These are phyloP conservation scores for Brachionus calyciflorus DNA, from an alignment of 1,140 invertebrate genomes.

Conservation along the genomic window DNA sequence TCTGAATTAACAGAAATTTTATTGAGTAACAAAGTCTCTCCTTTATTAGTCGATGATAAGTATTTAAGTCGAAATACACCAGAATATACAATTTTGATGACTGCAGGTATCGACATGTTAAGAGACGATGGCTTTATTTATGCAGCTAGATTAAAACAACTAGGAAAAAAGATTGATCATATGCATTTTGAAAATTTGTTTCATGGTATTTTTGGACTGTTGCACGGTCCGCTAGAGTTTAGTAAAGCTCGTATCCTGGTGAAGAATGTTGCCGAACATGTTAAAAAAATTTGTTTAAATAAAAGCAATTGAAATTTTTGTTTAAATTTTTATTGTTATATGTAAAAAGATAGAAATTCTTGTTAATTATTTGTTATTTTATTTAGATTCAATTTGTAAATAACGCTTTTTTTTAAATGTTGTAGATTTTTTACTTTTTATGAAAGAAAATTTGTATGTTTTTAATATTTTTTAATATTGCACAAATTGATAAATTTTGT, in stretches of 20 bases:
- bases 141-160: conserved; percentile 9
- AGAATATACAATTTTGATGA: conserved; percentile 16
- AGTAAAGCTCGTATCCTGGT: neutral
- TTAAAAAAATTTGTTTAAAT: no score
- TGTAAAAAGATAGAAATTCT: neutral
- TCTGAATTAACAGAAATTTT: neutral
- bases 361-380: no score
- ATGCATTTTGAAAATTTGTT: conserved; percentile 43
- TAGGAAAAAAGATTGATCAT: conserved; percentile 5
- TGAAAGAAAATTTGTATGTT: no score
- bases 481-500: no score
- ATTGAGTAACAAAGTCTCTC: conserved; percentile 16
- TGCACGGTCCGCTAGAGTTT: conserved; percentile 42
- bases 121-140: conserved; percentile 46
- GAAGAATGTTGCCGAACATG: conserved; percentile 21
- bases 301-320: neutral
- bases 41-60: conserved; percentile 20
- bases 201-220: conserved; percentile 42
- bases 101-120: conserved; percentile 25
- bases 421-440: no score
- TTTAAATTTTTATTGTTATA: neutral
- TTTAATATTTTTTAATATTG: no score
- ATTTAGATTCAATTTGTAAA: no score
- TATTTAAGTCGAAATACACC: conserved; percentile 9
- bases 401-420: no score